A percentile compares a stretch with the other conserved stretches of the same genome.
Evolutionary conservation across 2,113 vertebrate genomes (phyloP).

Genomic region (Anseranas semipalmata): DNA sequence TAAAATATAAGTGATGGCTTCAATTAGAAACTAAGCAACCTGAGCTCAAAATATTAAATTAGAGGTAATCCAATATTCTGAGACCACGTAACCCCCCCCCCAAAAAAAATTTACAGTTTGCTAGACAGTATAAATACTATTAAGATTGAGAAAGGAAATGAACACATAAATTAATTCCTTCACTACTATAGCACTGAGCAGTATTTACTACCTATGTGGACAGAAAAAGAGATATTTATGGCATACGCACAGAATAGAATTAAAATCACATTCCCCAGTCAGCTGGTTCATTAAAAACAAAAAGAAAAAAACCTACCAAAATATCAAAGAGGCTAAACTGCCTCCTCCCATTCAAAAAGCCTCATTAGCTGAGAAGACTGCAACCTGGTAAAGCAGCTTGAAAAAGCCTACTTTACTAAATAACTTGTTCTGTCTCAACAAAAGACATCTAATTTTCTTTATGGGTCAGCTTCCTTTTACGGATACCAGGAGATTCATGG

Average conservation of each 20-base stretch:
- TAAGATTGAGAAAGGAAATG: not conserved
- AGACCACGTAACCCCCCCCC: not conserved
- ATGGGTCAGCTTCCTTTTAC: not conserved
- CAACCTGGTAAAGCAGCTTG: not conserved
- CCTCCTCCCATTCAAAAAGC: not conserved
- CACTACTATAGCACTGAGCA: not conserved
- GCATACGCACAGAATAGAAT: not conserved
- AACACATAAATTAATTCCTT: not conserved
- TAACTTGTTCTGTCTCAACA: not conserved
- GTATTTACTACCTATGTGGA: not conserved
- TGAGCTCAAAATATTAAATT: constrained; percentile 29
- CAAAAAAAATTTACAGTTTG: not conserved
- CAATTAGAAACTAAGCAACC: constrained; percentile 21
- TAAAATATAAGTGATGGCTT: constrained; percentile 54
- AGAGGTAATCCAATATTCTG: constrained; percentile 15
- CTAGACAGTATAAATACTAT: constrained; percentile 12
- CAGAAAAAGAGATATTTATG: not conserved
- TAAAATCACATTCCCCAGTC: not conserved
- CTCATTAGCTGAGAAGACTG: not conserved
- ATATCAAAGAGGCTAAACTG: not conserved
- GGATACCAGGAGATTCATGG: not conserved
- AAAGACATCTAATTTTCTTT: not conserved
- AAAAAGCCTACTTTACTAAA: not conserved
- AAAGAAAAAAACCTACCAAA: not conserved
- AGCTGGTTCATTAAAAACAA: not conserved